A percentile compares a stretch with the other conserved stretches of the same genome.
These are phyloP conservation scores for Torymus tubicola DNA, from an alignment of 2,888 invertebrate genomes.

Conservation along the genomic window DNA sequence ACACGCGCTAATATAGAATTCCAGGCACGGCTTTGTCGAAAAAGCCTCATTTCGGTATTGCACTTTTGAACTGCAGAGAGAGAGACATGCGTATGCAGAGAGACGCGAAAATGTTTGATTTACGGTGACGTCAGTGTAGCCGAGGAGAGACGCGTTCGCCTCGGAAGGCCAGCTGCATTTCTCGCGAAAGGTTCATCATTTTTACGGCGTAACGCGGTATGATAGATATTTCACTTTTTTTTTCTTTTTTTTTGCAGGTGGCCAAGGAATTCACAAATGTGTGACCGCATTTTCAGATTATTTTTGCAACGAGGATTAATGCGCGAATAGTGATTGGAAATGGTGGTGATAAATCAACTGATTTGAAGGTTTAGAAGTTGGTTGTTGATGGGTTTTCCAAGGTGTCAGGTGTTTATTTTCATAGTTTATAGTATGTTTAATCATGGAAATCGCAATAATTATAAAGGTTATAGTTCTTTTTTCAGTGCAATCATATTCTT, in stretches of 20 bases:
- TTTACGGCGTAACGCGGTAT: not conserved
- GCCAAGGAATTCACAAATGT: not conserved
- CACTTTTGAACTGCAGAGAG: slow-evolving; percentile 9
- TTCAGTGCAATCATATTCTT: too few relatives aligned
- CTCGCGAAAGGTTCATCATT: slow-evolving; percentile 32
- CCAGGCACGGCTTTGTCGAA: slow-evolving; percentile 54
- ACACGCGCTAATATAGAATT: slow-evolving; percentile 49
- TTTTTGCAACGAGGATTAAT: not conserved
- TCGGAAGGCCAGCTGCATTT: not conserved
- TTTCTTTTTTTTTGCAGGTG: too few relatives aligned
- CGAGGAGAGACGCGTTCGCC: not conserved
- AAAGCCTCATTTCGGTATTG: slow-evolving; percentile 17
- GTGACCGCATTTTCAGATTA: slow-evolving; percentile 4
- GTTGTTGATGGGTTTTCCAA: too few relatives aligned
- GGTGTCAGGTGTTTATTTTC: too few relatives aligned
- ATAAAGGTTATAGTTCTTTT: too few relatives aligned
- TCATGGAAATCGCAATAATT: too few relatives aligned
- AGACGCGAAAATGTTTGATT: slow-evolving; percentile 41
- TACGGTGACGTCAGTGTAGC: slow-evolving; percentile 42
- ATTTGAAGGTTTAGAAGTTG: too few relatives aligned
- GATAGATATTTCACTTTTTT: too few relatives aligned
- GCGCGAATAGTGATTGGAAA: not conserved
- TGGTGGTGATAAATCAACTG: too few relatives aligned
- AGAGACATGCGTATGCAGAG: not conserved
- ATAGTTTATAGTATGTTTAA: too few relatives aligned